Evolutionary conservation across 2,888 invertebrate species (phyloP).

Genomic region (Lobophora halterata): DNA sequence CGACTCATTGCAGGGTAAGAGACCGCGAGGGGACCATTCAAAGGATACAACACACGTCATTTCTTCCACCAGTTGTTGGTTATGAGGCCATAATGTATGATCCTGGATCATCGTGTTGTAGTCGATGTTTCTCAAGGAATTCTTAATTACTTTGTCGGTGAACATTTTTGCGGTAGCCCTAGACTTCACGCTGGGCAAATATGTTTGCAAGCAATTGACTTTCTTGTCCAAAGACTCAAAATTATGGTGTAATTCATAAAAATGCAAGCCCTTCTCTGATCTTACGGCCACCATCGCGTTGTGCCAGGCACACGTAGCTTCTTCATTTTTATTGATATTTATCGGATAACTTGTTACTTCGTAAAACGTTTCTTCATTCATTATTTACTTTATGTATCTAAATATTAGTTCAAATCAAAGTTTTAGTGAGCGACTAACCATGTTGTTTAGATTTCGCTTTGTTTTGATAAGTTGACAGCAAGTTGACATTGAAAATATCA

Average conservation of each 20-base stretch:
- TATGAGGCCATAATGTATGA: conserved; percentile 62
- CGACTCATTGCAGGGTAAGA: conserved; percentile 40
- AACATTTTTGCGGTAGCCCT: conserved; percentile 52
- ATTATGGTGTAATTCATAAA: conserved; percentile 53
- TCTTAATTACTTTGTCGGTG: conserved; percentile 38
- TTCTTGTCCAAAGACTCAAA: conserved; percentile 54
- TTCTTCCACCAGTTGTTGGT: conserved; percentile 48
- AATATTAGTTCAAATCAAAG: no score
- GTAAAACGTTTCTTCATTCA: conserved; percentile 39
- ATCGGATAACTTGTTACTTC: conserved; percentile 53
- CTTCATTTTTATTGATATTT: conserved; percentile 48
- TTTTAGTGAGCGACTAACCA: conserved; percentile 1
- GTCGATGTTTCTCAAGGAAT: conserved; percentile 49
- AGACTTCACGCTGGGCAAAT: conserved; percentile 44
- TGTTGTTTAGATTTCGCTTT: no score
- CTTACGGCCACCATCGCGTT: conserved; percentile 49
- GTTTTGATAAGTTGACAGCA: no score
- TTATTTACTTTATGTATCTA: no score
- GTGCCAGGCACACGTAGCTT: conserved; percentile 47
- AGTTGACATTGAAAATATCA: no score
- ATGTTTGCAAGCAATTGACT: conserved; percentile 48
- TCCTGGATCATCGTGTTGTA: conserved; percentile 58
- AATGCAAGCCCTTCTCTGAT: conserved; percentile 51
- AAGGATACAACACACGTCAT: conserved; percentile 44
- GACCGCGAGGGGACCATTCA: conserved; percentile 56